These are phyloP conservation scores for Scylla paramamosain DNA, from an alignment of 1,140 invertebrate genomes.

Conservation along the genomic window DNA sequence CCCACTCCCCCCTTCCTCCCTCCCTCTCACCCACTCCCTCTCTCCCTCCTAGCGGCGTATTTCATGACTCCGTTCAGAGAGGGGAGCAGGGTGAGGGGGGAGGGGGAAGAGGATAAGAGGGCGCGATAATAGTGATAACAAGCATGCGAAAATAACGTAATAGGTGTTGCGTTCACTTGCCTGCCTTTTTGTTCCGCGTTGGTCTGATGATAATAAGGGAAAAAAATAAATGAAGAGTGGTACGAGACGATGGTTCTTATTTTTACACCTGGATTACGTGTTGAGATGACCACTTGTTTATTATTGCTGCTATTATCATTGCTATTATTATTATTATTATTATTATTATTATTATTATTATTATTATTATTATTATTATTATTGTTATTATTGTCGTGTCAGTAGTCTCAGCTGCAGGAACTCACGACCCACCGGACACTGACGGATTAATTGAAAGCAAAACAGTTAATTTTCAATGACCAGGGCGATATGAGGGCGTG, in stretches of 20 bases:
- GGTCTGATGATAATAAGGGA: background rate
- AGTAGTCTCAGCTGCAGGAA: background rate
- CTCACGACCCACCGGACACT: background rate
- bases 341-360: no score
- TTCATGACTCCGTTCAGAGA: background rate
- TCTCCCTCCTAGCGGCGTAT: background rate
- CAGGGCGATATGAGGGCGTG: background rate
- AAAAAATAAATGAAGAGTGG: background rate
- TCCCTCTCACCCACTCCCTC: background rate
- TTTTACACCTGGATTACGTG: no score
- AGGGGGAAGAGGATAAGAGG: background rate
- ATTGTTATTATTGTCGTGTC: background rate
- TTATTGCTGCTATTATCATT: no score
- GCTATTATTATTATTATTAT: no score
- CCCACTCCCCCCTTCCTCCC: background rate
- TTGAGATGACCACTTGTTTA: no score
- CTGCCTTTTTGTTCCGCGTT: background rate
- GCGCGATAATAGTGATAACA: background rate
- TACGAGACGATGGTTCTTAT: no score
- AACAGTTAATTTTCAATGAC: no score
- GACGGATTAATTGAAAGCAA: background rate
- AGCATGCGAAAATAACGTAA: constrained; percentile 13
- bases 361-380: no score
- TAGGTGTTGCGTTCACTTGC: background rate
- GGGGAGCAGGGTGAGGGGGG: background rate